Base-by-base conservation (phyloP, 2,113 vertebrate species). In the Tetrao urogallus region DNA sequence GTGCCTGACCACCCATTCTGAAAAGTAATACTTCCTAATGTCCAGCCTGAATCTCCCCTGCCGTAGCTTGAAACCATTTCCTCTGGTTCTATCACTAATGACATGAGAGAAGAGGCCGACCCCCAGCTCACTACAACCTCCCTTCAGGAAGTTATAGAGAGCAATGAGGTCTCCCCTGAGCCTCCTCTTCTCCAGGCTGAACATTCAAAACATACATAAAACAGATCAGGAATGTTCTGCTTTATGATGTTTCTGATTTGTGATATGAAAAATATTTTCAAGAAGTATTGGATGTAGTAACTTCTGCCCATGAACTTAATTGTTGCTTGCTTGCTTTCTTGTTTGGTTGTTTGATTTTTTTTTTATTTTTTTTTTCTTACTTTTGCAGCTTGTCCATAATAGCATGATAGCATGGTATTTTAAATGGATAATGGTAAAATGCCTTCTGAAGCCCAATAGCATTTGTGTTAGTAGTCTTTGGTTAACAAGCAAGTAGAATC, bases 241-340 rank as follows among this genome's bases (percentile, higher is more conserved):
- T 69, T 5, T 8, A 17, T 56, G 7, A 38, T 38, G 38, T 38
- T 38, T 38, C 38, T 38, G 38, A 74, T 7, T 83, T 80, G 36
- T 74, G 36, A 2, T 6, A 80, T 21, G 32, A 70, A 73, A 67
- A 66, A 36, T 8, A 58, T n/a, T 11, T 56, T 67, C 3, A 10
- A 87, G 40, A 90, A 77, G 42, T 40, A 69, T 5, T 54, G 67
- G 65, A 38, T 42, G 25, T 48, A 0, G 0, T 36, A 4, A 57
- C 7, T 86, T 65, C n/a, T 87, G 4, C 25, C 14, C 8, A 30
- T 13, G 45, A 61, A 52, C 4, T 13, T 42, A 25, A 60, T 56
- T 8, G 3, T 0, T 72, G 25, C 24, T 17, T 34, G 5, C 34
- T 54, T 54, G 20, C 0, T 3, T 20, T 22, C 45, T 10, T 48